Percentiles rank a stretch among this genome's conserved stretches.
Evolutionary conservation across 2,888 invertebrate species (phyloP).

Genomic region (Morpho deidamia): DNA sequence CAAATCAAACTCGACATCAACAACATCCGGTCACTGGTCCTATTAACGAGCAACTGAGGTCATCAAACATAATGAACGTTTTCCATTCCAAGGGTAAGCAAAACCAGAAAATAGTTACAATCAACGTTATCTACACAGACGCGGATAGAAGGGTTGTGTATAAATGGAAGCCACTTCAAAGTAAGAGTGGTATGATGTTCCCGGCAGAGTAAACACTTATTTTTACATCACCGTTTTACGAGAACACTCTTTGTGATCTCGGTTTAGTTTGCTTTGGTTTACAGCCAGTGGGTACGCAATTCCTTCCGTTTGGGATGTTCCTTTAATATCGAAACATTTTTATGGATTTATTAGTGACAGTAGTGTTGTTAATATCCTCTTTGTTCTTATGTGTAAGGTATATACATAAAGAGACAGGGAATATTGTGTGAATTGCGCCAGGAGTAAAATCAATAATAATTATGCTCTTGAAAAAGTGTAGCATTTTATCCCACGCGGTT

Average conservation of each 20-base stretch:
- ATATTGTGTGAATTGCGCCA: too few relatives aligned
- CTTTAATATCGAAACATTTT: conserved; percentile 13
- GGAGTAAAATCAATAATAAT: too few relatives aligned
- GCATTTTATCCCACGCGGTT: too few relatives aligned
- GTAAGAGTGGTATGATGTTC: conserved; percentile 43
- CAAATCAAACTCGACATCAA: not conserved
- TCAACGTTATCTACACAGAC: conserved; percentile 34
- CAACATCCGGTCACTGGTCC: not conserved
- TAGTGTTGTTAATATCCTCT: too few relatives aligned
- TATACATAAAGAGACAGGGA: too few relatives aligned
- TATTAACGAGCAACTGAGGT: too few relatives aligned
- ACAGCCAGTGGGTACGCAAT: conserved; percentile 25
- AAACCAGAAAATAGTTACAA: conserved; percentile 21
- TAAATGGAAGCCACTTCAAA: conserved; percentile 72
- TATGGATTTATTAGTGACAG: not conserved
- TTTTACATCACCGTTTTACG: conserved; percentile 56
- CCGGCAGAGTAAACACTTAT: conserved; percentile 66
- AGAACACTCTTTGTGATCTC: conserved; percentile 54
- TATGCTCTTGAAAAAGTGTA: too few relatives aligned
- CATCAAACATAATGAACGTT: not conserved
- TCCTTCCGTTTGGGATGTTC: conserved; percentile 28
- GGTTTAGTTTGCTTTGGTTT: conserved; percentile 31
- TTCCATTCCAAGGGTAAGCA: conserved; percentile 7
- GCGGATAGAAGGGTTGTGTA: conserved; percentile 59
- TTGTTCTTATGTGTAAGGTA: too few relatives aligned